phyloP scores from a whole-genome alignment of 1,140 invertebrate species.

The Cyrtorhinus lividipennis region DNA sequence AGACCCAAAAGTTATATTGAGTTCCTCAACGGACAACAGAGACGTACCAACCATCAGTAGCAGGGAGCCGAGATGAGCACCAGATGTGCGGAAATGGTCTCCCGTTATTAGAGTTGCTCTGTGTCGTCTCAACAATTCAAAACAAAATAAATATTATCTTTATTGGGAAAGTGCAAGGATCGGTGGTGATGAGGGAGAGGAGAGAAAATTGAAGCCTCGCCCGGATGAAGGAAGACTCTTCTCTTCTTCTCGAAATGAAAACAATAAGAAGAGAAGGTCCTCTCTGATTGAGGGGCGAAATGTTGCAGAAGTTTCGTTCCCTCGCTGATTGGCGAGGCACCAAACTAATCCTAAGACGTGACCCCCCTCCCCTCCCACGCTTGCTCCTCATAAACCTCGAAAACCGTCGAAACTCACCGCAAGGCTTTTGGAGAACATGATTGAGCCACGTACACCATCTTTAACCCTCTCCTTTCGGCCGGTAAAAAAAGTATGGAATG shows the following conservation, averaged over 20 bases:
- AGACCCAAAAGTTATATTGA: no score
- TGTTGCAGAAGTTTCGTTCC: neutral
- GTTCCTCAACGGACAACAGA: no score
- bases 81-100: neutral
- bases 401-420: no score
- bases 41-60: no score
- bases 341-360: neutral
- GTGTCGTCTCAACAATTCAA: neutral
- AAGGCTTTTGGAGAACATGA: no score
- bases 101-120: neutral
- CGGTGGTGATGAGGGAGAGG: no score
- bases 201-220: no score
- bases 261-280: neutral
- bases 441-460: constrained; percentile 10
- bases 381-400: neutral
- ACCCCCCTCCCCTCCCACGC: neutral
- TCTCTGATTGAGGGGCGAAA: neutral
- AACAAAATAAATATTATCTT: neutral
- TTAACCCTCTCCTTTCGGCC: neutral
- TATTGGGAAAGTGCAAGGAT: neutral
- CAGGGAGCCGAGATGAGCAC: no score
- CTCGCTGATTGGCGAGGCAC: neutral
- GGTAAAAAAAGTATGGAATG: neutral
- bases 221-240: neutral
- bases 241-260: neutral